Conservation (phyloP, 92 coral and sea anemone genomes). For the Epizoanthus rinbou region DNA sequence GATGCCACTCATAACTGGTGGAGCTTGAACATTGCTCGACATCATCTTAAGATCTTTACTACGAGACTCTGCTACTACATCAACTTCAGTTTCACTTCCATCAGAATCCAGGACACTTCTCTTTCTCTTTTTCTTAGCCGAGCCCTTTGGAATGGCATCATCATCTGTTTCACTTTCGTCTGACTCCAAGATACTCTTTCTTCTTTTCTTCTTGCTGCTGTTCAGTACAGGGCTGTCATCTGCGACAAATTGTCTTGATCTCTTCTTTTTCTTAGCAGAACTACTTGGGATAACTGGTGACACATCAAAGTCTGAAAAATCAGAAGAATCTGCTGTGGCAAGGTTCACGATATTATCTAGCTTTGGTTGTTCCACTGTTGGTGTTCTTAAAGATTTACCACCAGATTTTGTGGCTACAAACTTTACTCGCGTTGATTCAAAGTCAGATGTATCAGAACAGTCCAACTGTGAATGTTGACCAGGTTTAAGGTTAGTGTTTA, state of each 20-base stretch:
- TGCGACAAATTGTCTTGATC: neutral
- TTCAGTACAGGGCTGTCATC: neutral
- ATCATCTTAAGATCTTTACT: neutral
- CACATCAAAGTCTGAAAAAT: constrained; percentile 9
- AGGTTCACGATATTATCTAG: neutral
- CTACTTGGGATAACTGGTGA: constrained; percentile 21
- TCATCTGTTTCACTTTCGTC: constrained; percentile 4
- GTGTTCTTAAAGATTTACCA: neutral
- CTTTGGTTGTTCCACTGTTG: neutral
- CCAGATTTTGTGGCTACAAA: neutral
- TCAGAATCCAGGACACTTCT: neutral
- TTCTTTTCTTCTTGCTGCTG: constrained; percentile 4
- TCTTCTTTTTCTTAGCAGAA: constrained; percentile 26
- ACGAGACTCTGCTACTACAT: neutral
- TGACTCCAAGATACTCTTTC: neutral
- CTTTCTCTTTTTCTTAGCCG: neutral
- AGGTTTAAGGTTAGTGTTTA: too few species aligned
- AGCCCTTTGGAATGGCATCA: neutral
- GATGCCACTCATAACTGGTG: neutral
- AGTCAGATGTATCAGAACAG: too few species aligned
- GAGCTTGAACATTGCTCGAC: neutral
- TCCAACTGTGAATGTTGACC: too few species aligned
- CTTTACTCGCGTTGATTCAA: too few species aligned
- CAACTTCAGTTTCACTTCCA: neutral
- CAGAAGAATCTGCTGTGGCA: neutral